These are phyloP conservation scores for Umimayanthus chanpuru DNA, from an alignment of 92 coral and sea anemone species.

Conservation along the genomic window DNA sequence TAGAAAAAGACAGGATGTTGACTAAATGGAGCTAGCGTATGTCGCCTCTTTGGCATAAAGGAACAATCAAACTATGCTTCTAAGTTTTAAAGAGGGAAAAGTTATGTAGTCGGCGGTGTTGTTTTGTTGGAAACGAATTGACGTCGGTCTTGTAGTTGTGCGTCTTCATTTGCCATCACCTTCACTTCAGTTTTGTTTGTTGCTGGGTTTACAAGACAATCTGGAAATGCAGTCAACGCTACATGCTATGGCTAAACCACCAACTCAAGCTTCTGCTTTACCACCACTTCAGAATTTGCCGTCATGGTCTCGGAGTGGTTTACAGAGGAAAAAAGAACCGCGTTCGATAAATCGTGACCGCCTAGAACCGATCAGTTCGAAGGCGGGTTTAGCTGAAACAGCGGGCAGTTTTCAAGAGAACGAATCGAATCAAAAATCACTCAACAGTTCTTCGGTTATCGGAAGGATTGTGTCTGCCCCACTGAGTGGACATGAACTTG, in stretches of 20 bases:
- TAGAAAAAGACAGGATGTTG: neutral
- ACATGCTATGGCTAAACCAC: slow-evolving; percentile 83
- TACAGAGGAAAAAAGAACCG: slow-evolving; percentile 85
- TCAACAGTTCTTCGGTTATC: slow-evolving; percentile 42
- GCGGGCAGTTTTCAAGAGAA: slow-evolving; percentile 44
- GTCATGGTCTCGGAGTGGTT: slow-evolving; percentile 97
- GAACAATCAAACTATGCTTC: neutral
- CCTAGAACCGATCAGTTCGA: slow-evolving; percentile 60
- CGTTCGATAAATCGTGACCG: slow-evolving; percentile 91
- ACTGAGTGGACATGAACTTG: slow-evolving; percentile 64
- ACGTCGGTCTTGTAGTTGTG: neutral
- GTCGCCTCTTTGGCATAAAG: slow-evolving; percentile 3
- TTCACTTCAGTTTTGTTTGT: neutral
- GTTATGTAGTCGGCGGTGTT: neutral
- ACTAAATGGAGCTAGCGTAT: neutral
- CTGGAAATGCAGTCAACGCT: slow-evolving; percentile 64
- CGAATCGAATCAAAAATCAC: slow-evolving; percentile 26
- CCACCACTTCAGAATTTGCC: slow-evolving; percentile 98
- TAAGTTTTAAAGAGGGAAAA: neutral
- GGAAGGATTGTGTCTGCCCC: slow-evolving; percentile 93
- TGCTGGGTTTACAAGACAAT: neutral
- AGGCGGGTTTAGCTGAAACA: slow-evolving; percentile 51
- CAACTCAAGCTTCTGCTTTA: slow-evolving; percentile 75
- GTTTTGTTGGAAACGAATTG: neutral
- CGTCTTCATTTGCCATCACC: neutral